Percentiles rank a stretch among this genome's conserved stretches.
Evolutionary conservation across 2,888 invertebrate species (phyloP).

Genomic region (Synanthedon tipuliformis): DNA sequence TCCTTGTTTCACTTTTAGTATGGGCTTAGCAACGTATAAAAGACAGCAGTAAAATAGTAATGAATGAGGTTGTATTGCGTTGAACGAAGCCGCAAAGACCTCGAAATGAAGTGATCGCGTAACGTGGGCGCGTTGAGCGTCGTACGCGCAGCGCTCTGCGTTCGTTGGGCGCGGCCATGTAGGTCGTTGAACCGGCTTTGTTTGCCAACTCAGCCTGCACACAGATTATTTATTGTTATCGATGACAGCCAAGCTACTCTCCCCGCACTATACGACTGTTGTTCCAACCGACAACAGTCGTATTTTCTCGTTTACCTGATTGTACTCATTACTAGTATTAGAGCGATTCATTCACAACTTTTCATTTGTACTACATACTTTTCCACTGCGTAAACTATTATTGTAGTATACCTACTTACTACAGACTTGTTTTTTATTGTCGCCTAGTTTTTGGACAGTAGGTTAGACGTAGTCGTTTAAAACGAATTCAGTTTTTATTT

Average conservation of each 20-base stretch:
- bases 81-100: slow-evolving; percentile 11
- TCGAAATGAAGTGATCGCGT: slow-evolving; percentile 24
- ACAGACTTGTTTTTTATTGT: no score
- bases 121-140: slow-evolving; percentile 49
- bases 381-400: no score
- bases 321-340: neutral
- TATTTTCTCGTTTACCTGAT: neutral
- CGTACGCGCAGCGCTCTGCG: slow-evolving; percentile 45
- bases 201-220: slow-evolving; percentile 65
- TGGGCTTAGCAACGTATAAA: no score
- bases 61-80: no score
- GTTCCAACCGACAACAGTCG: neutral
- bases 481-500: no score
- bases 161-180: slow-evolving; percentile 52
- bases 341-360: neutral
- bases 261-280: neutral
- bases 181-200: slow-evolving; percentile 66
- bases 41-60: no score
- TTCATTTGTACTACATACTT: neutral
- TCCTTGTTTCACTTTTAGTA: no score
- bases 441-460: no score
- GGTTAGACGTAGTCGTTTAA: no score
- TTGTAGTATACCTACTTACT: no score
- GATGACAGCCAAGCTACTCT: slow-evolving; percentile 25
- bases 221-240: slow-evolving; percentile 40